Percentiles rank a stretch among this genome's conserved stretches.
Conservation (phyloP, 2,888 invertebrate genomes). For the Leptarthrus brevirostris region DNA sequence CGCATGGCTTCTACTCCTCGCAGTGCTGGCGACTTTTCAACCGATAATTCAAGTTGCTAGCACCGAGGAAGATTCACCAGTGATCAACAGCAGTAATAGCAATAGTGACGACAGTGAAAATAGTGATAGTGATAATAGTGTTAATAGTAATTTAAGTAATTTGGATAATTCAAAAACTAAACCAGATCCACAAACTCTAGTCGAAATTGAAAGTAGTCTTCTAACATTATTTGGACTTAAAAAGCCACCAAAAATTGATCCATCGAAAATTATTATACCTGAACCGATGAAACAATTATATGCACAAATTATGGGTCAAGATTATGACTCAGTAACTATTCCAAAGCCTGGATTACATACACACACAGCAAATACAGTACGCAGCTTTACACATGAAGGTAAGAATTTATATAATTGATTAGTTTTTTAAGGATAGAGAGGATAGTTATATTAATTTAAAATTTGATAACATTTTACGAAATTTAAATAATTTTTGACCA, state of each 20-base stretch:
- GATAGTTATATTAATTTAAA: no score
- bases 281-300: constrained; percentile 85
- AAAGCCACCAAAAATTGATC: constrained; percentile 67
- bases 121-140: constrained; percentile 54
- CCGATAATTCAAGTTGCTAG: constrained; percentile 68
- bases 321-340: constrained; percentile 74
- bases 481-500: no score
- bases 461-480: no score
- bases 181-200: constrained; percentile 67
- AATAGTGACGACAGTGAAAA: constrained; percentile 47
- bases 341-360: constrained; percentile 77
- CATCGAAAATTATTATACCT: constrained; percentile 72
- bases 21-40: constrained; percentile 69
- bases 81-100: constrained; percentile 59
- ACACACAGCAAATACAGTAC: constrained; percentile 84
- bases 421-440: no score
- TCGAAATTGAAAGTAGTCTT: constrained; percentile 67
- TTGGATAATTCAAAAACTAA: constrained; percentile 55
- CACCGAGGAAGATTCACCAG: constrained; percentile 65
- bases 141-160: constrained; percentile 54
- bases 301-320: constrained; percentile 74
- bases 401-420: constrained; percentile 60
- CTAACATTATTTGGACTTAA: constrained; percentile 66
- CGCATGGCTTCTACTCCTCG: constrained; percentile 68
- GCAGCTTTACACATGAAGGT: constrained; percentile 86